Evolutionary conservation across 2,888 invertebrate species (phyloP).

Genomic region (Encarsia formosa): DNA sequence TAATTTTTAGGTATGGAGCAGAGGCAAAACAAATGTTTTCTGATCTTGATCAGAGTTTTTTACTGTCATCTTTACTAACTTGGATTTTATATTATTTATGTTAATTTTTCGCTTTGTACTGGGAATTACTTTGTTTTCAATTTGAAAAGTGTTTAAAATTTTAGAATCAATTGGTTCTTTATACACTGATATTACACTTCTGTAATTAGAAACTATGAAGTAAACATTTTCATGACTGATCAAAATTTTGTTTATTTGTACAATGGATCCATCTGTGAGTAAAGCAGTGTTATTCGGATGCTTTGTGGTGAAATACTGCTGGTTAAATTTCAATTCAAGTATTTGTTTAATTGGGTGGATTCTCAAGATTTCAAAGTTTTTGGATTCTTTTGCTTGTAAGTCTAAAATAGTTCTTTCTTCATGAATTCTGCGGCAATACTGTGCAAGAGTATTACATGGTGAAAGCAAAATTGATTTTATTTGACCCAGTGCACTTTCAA

Average conservation of each 20-base stretch:
- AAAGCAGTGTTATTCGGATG: neutral
- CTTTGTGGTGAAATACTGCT: neutral
- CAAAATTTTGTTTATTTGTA: neutral
- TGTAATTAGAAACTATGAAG: neutral
- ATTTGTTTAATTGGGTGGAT: neutral
- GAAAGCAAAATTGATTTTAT: neutral
- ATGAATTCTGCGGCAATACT: neutral
- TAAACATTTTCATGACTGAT: neutral
- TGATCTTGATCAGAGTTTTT: neutral
- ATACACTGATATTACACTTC: neutral
- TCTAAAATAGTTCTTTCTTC: neutral
- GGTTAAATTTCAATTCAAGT: neutral
- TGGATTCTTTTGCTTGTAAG: neutral
- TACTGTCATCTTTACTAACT: slow-evolving; percentile 2
- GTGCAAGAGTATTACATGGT: neutral
- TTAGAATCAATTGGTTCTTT: neutral
- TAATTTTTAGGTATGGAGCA: neutral
- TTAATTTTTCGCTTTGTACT: neutral
- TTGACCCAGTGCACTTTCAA: neutral
- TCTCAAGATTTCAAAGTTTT: neutral
- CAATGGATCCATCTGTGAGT: neutral
- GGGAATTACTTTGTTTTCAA: neutral
- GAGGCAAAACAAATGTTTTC: neutral
- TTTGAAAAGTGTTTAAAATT: neutral
- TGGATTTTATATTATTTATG: neutral